phyloP scores from a whole-genome alignment of 2,888 invertebrate species.

The Celastrina argiolus region DNA sequence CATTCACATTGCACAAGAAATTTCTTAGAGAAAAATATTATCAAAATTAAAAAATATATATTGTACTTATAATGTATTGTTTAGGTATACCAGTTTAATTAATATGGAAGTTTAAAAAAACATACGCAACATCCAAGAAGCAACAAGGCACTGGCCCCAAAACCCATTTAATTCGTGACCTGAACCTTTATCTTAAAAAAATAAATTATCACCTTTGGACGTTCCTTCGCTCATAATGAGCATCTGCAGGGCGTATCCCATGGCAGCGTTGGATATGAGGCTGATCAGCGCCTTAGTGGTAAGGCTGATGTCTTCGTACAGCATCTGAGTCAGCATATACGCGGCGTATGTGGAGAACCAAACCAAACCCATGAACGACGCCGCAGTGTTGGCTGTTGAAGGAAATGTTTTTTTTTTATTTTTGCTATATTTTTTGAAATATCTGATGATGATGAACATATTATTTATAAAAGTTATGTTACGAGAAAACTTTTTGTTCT shows the following conservation, averaged over 20 bases:
- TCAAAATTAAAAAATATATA: too few species aligned
- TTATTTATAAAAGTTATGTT: too few species aligned
- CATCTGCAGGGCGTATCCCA: slow-evolving; percentile 88
- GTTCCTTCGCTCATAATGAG: slow-evolving; percentile 86
- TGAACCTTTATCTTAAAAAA: not conserved
- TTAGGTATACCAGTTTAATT: too few species aligned
- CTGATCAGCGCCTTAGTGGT: slow-evolving; percentile 80
- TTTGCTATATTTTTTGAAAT: too few species aligned
- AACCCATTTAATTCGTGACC: not conserved
- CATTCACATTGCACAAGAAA: too few species aligned
- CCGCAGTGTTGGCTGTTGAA: slow-evolving; percentile 85
- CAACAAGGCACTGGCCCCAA: too few species aligned
- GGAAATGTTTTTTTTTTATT: too few species aligned
- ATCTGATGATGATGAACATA: too few species aligned
- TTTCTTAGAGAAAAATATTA: not conserved
- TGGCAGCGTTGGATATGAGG: slow-evolving; percentile 86
- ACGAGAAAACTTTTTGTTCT: too few species aligned
- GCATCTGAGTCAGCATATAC: slow-evolving; percentile 82
- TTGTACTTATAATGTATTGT: too few species aligned
- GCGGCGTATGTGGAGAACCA: slow-evolving; percentile 89
- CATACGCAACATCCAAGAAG: too few species aligned
- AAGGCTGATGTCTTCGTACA: slow-evolving; percentile 80
- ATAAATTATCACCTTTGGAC: slow-evolving; percentile 74
- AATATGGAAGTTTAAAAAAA: too few species aligned
- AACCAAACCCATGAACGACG: slow-evolving; percentile 86